These are phyloP conservation scores for Serilophus lunatus DNA, from an alignment of 2,113 vertebrate genomes.

Conservation along the genomic window DNA sequence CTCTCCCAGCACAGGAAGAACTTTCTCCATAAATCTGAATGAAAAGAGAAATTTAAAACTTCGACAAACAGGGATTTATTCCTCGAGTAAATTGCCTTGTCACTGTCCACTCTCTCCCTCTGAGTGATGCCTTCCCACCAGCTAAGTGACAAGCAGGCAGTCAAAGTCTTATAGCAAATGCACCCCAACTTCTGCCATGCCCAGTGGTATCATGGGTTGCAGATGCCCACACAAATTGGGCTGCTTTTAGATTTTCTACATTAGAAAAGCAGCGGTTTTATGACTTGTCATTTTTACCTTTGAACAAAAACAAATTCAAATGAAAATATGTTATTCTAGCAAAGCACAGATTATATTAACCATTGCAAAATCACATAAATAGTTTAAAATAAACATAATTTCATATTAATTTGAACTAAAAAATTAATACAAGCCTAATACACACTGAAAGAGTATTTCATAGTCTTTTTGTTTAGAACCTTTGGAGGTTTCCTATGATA, in stretches of 20 bases:
- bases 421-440: not conserved
- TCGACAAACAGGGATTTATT: constrained; percentile 14
- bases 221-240: fast-evolving
- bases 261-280: not conserved
- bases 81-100: not conserved
- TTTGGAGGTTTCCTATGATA: not conserved
- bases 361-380: not conserved
- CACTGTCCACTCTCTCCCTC: not conserved
- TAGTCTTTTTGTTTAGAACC: not conserved
- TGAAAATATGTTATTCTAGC: not conserved
- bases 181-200: not conserved
- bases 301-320: not conserved
- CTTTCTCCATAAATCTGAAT: constrained; percentile 91
- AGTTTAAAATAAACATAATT: not conserved
- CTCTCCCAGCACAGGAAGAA: constrained; percentile 89
- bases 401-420: not conserved
- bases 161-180: not conserved
- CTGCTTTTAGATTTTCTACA: not conserved
- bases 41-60: constrained; percentile 49
- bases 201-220: not conserved
- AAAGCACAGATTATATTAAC: not conserved
- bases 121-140: not conserved
- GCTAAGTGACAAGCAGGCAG: not conserved
- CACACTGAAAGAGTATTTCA: not conserved
- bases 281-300: not conserved